phyloP scores from a whole-genome alignment of 1,140 invertebrate genomes.

The Conopomorpha cramerella region DNA sequence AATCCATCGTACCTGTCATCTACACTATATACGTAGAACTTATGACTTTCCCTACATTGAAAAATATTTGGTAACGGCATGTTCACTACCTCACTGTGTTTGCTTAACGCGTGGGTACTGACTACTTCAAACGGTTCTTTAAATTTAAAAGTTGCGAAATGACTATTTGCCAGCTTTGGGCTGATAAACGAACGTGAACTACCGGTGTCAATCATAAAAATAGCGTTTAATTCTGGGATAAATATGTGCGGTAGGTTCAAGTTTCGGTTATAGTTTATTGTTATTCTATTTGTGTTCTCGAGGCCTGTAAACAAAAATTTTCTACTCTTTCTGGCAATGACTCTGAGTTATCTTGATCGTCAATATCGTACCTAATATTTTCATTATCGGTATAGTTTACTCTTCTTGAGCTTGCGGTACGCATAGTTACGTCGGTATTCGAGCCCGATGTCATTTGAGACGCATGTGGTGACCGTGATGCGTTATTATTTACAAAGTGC shows the following conservation, averaged over 20 bases:
- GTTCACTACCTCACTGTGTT: conserved; percentile 2
- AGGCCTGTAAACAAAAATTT: conserved; percentile 1
- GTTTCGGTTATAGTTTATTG: conserved; percentile 1
- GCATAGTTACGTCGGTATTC: not conserved
- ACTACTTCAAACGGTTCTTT: conserved; percentile 4
- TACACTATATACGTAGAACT: conserved; percentile 5
- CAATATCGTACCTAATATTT: not conserved
- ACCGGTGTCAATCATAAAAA: conserved; percentile 6
- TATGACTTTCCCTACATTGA: not conserved
- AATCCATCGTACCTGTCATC: conserved; percentile 2
- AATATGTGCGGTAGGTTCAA: conserved; percentile 4
- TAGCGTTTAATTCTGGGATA: conserved; percentile 4
- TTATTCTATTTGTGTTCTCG: not conserved
- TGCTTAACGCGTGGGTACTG: conserved; percentile 3
- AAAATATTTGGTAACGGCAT: conserved; percentile 1
- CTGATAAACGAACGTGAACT: conserved; percentile 5
- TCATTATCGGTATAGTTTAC: not conserved
- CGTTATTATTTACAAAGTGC: not conserved
- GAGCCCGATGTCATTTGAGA: not conserved
- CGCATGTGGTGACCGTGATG: not conserved
- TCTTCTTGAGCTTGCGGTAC: not conserved
- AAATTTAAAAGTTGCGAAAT: not conserved
- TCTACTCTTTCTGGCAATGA: too few relatives aligned
- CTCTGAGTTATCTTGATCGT: not conserved
- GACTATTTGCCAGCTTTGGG: conserved; percentile 1